These are phyloP conservation scores for Crotalus helleri DNA, from an alignment of 2,113 vertebrate genomes.

Conservation along the genomic window DNA sequence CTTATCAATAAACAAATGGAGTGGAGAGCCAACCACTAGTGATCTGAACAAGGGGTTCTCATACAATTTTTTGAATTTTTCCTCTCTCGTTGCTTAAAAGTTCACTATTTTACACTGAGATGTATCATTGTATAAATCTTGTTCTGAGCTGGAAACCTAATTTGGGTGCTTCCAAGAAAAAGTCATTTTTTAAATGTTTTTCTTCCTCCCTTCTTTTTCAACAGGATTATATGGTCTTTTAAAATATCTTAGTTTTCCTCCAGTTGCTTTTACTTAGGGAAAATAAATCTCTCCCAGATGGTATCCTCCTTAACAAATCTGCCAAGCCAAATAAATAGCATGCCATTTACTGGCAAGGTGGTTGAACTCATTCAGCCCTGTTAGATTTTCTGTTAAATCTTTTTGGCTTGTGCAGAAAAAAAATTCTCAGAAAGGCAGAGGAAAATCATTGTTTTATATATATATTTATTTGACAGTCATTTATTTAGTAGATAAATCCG, in stretches of 20 bases:
- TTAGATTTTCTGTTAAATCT: constrained; percentile 44
- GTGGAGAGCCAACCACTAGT: not conserved
- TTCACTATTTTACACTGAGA: not conserved
- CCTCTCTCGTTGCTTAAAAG: not conserved
- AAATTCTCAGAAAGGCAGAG: constrained; percentile 46
- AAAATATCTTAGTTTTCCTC: constrained; percentile 36
- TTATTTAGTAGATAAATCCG: not conserved
- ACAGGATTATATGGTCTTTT: constrained; percentile 19
- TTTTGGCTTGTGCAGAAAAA: constrained; percentile 42
- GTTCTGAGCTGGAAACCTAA: not conserved
- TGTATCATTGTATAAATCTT: not conserved
- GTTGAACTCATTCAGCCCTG: constrained; percentile 31
- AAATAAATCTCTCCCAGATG: constrained; percentile 41
- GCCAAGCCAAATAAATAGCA: constrained; percentile 41
- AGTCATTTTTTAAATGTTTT: constrained; percentile 34
- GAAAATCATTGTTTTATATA: constrained; percentile 12
- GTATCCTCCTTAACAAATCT: constrained; percentile 18
- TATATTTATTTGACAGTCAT: not conserved
- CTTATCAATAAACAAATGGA: not conserved
- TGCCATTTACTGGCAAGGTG: constrained; percentile 33
- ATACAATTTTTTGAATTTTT: not conserved
- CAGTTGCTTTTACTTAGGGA: constrained; percentile 23
- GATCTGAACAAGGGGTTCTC: constrained; percentile 17
- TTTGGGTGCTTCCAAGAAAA: constrained; percentile 14
- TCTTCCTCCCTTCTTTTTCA: constrained; percentile 19